These are phyloP conservation scores for Sceloporus tristichus DNA, from an alignment of 2,113 vertebrate species.

Conservation along the genomic window DNA sequence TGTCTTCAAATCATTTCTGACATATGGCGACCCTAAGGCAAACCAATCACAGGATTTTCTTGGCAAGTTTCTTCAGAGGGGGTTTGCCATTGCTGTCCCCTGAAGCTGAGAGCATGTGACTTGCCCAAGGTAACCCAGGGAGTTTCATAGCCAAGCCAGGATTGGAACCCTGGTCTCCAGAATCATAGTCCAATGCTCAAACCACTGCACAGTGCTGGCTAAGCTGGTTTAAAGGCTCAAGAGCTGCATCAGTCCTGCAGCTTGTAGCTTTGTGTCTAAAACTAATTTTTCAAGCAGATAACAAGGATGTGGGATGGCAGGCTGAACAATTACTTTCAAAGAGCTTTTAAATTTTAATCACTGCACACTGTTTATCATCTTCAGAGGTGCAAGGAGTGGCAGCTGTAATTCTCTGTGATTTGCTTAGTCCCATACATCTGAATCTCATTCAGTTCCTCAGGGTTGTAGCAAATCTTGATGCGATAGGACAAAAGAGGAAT, in stretches of 20 bases:
- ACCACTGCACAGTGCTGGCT: too few relatives aligned
- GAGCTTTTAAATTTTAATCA: constrained; percentile 50
- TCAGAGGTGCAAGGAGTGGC: constrained; percentile 2
- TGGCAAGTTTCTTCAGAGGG: too few relatives aligned
- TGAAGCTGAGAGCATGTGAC: too few relatives aligned
- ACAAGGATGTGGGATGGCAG: constrained; percentile 12
- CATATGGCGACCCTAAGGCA: too few relatives aligned
- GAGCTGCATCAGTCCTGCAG: neutral
- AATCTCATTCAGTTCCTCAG: constrained; percentile 13
- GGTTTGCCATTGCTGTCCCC: too few relatives aligned
- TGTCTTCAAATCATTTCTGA: rapidly evolving
- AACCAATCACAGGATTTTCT: too few relatives aligned
- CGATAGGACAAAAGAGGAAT: constrained; percentile 21
- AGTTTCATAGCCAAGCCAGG: too few relatives aligned
- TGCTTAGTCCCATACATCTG: neutral
- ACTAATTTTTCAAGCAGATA: constrained; percentile 21
- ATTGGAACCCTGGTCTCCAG: too few relatives aligned
- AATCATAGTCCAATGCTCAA: too few relatives aligned
- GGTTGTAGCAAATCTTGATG: constrained; percentile 4
- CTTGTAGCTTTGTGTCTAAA: constrained; percentile 31
- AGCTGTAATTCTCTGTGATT: constrained; percentile 42
- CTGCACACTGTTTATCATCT: constrained; percentile 13
- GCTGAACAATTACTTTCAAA: constrained; percentile 17
- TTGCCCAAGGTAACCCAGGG: too few relatives aligned
- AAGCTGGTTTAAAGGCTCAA: neutral